Evolutionary conservation across 30 jellyfish, hydroid and myxozoan species (phyloP), one percentile per base, ranked within the genome.

Genomic region (Hydractinia echinata): DNA sequence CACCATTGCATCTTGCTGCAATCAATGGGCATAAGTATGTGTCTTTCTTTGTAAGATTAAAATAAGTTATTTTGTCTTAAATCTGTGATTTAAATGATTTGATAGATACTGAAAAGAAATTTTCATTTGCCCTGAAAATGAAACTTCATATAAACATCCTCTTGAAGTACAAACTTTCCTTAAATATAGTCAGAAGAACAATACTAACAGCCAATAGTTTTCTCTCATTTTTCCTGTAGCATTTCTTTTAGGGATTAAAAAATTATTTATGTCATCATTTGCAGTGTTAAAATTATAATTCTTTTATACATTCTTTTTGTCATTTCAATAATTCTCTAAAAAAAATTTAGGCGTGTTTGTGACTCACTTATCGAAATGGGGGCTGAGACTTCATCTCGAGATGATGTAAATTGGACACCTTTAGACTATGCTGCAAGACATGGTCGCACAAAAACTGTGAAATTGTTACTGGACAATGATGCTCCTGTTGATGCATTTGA

Each of bases 321-420:
- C 44, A 30, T 30, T 30, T 30, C 44, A 30, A 30, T 30, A 30
- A 30, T 30, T 30, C 44, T 30, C 44, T 30, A 30, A 30, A 30
- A 30, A 30, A 30, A 30, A 30, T 52, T 56, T 55, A 92, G 98
- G 18, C 77, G 86, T 19, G 92, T 79, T 15, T 81, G 83, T 52
- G 58, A 79, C 30, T 49, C 67, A 39, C 94, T 93, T n/a, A 84
- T 84, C 10, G 95, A 87, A 54, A 84, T 84, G 94, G 99, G 99
- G 19, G 95, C 99, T 0, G 96, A 93, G 55, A 93, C 87, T 11
- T 95, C 95, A n/a, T 88, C 87, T 5, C 89, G 99, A 48, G 99
- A 93, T 78, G 99, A 93, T 55, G 87, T 87, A 14, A 81, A 82
- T 14, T 93, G 99, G 99, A 93, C 99, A 13, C 99, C 99, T 0